Conservation (phyloP, 2,113 vertebrate species). For the Psittacus erithacus region DNA sequence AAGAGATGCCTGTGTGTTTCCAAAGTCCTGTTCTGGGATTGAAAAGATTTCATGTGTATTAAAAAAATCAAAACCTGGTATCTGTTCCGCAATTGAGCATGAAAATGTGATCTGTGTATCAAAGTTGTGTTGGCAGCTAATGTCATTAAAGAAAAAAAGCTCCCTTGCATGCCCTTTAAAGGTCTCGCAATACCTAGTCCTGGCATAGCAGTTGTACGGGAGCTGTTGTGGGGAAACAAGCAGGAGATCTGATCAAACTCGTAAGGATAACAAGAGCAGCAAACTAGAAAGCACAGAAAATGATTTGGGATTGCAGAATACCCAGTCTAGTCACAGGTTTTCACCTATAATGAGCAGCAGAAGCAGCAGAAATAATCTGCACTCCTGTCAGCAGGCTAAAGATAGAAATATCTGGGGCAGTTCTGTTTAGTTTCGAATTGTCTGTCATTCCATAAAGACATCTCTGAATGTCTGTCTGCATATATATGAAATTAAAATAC, state of each 20-base stretch:
- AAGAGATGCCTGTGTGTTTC: neutral
- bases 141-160: neutral
- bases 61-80: neutral
- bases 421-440: neutral
- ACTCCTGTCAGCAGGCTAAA: neutral
- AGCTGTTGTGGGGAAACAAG: neutral
- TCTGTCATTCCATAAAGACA: neutral
- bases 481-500: neutral
- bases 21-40: neutral
- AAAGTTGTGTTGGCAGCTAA: neutral
- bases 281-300: neutral
- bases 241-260: neutral
- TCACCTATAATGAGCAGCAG: constrained; percentile 13
- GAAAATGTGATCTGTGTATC: neutral
- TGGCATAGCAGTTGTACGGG: neutral
- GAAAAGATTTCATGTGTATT: neutral
- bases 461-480: neutral
- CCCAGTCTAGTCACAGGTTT: neutral
- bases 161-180: neutral
- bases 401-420: constrained; percentile 8
- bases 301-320: neutral
- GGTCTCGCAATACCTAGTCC: neutral
- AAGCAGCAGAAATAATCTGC: neutral
- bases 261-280: neutral
- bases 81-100: neutral